Evolutionary conservation across 2,797 vertebrate genomes (phyloP).

Genomic region (Echeneis naucrates): DNA sequence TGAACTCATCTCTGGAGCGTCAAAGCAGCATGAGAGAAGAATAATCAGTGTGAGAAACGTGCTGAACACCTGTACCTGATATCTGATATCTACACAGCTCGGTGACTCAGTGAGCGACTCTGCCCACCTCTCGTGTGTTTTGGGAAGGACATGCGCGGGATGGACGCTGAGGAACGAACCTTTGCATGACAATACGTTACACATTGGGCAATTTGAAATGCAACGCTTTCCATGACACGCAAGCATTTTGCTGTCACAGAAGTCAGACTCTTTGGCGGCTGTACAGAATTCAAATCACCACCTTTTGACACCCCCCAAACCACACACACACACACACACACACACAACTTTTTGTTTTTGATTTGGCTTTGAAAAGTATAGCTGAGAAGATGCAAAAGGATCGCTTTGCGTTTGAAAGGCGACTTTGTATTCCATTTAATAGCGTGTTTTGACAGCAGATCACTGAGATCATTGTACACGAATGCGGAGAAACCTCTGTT

Average conservation of each 20-base stretch:
- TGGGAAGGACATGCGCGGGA: conserved; percentile 31
- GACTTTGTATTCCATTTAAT: neutral
- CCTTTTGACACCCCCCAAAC: too few species aligned
- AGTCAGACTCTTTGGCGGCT: neutral
- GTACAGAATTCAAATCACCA: neutral
- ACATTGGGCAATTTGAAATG: conserved; percentile 16
- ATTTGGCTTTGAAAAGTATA: conserved; percentile 11
- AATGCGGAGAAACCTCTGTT: neutral
- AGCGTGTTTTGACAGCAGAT: conserved; percentile 8
- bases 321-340: too few species aligned
- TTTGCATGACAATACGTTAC: conserved; percentile 22
- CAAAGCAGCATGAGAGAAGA: neutral
- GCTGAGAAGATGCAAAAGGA: neutral
- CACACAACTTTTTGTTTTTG: conserved; percentile 3
- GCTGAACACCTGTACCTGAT: neutral
- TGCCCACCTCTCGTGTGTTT: conserved; percentile 40
- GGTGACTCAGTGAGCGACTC: conserved; percentile 12
- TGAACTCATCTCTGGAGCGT: neutral
- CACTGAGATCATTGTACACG: conserved; percentile 7
- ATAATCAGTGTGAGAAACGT: neutral
- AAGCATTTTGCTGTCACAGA: conserved; percentile 22
- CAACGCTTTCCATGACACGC: conserved; percentile 28
- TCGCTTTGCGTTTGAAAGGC: neutral
- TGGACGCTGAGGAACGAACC: conserved; percentile 30
- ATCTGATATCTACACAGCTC: neutral